Conservation (phyloP, 2,113 vertebrate species). For the Genyomyrus donnyi region DNA sequence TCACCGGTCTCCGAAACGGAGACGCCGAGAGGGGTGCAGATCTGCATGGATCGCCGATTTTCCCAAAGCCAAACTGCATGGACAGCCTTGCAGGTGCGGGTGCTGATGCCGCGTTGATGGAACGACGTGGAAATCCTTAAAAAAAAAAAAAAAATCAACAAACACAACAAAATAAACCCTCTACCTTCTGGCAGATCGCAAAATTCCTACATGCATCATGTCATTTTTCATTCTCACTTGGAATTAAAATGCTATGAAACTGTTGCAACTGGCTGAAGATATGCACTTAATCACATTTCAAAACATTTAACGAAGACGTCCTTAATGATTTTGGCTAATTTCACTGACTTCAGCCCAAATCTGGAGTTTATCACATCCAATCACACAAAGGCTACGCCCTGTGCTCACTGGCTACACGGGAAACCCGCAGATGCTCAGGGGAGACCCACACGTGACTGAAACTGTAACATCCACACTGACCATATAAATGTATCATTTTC, state of each 20-base stretch:
- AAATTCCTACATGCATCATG: not conserved
- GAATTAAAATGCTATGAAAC: not conserved
- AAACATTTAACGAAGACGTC: not conserved
- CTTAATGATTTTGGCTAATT: not conserved
- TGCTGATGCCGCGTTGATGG: not conserved
- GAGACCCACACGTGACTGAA: not conserved
- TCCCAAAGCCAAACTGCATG: not conserved
- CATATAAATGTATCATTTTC: slow-evolving; percentile 5
- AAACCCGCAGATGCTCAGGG: not conserved
- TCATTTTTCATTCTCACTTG: not conserved
- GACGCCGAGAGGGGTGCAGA: not conserved
- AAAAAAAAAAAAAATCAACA: not conserved
- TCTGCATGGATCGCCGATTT: not conserved
- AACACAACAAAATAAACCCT: not conserved
- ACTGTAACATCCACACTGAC: not conserved
- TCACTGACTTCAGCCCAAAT: not conserved
- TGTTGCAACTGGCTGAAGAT: not conserved
- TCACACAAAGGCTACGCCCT: not conserved
- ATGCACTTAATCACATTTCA: not conserved
- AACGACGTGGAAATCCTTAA: not conserved
- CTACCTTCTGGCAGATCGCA: not conserved
- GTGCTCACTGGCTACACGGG: not conserved
- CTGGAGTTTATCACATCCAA: not conserved
- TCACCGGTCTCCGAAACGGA: not conserved
- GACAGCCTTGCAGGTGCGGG: not conserved